Conservation (phyloP, 37 sponge, comb jelly and placozoan genomes). For the Tethya wilhelma region DNA sequence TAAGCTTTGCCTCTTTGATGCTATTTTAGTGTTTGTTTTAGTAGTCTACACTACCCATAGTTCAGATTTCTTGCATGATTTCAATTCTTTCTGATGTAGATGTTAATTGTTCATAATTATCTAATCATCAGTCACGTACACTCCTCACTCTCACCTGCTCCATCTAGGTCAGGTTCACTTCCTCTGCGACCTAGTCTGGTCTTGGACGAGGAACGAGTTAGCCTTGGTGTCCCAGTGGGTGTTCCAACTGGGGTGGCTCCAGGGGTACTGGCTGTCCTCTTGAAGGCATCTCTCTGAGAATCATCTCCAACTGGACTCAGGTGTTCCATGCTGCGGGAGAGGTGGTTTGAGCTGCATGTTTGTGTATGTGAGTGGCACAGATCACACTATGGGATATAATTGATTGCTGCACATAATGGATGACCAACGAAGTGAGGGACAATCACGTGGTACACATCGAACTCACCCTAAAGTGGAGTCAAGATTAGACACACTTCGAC, state of each 20-base stretch:
- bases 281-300: not conserved
- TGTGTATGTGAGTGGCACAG: not conserved
- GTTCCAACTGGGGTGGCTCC: not conserved
- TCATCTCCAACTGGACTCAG: not conserved
- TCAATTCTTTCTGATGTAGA: no score
- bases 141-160: not conserved
- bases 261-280: not conserved
- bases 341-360: not conserved
- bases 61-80: no score
- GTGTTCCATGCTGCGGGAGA: conserved; percentile 38
- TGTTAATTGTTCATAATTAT: no score
- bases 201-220: conserved; percentile 27
- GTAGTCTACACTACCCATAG: no score
- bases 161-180: conserved; percentile 29
- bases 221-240: conserved; percentile 17
- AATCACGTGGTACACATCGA: no score
- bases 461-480: conserved; percentile 15
- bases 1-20: no score
- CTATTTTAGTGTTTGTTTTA: no score
- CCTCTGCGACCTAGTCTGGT: not conserved
- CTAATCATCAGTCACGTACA: no score
- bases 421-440: no score
- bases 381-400: not conserved
- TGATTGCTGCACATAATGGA: no score
- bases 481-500: conserved; percentile 12